phyloP scores from a whole-genome alignment of 2,888 invertebrate species.

The Tipula lateralis region DNA sequence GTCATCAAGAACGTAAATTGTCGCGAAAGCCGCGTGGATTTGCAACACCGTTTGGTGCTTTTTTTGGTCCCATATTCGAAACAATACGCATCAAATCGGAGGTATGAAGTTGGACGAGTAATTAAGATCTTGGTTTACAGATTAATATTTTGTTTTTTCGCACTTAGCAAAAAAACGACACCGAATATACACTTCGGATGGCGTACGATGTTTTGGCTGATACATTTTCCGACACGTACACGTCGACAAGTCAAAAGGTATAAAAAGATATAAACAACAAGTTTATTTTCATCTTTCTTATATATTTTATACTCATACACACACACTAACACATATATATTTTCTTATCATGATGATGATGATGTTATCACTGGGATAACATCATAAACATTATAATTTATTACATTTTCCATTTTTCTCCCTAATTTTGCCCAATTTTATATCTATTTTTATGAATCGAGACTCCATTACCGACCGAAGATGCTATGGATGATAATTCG shows the following conservation, averaged over 20 bases:
- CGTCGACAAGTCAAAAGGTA: constrained; percentile 16
- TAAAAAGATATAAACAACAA: too few relatives aligned
- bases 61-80: neutral
- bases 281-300: neutral
- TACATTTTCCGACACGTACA: constrained; percentile 44
- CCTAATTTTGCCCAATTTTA: neutral
- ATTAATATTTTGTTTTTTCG: neutral
- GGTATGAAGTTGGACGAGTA: neutral
- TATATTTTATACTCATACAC: neutral
- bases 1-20: neutral
- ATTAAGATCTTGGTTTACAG: neutral
- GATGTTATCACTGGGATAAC: neutral
- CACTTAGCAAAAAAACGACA: constrained; percentile 47
- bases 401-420: neutral
- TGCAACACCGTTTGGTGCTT: neutral
- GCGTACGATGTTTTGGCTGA: constrained; percentile 45
- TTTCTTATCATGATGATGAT: neutral
- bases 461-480: neutral
- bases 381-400: neutral
- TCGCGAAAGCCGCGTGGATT: neutral
- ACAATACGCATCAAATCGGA: neutral
- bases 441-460: neutral
- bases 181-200: constrained; percentile 42
- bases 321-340: neutral
- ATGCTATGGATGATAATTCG: constrained; percentile 34